Evolutionary conservation across 1,140 invertebrate species (phyloP), one percentile per base, ranked within the genome.

Genomic region (Venturia canescens): DNA sequence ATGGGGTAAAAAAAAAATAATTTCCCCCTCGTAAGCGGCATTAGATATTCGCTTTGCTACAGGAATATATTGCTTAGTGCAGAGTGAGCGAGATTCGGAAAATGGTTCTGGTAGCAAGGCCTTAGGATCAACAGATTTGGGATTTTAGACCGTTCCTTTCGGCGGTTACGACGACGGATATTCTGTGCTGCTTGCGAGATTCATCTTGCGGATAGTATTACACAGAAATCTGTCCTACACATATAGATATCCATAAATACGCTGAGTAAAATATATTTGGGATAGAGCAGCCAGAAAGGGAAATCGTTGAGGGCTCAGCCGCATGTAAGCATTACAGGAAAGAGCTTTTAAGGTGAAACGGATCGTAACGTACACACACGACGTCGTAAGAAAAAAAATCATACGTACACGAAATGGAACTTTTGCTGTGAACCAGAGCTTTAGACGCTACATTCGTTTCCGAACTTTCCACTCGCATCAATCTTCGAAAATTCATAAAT

Each of bases 101-200:
- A 53, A 53, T 53, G 50, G 50, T 53, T 53, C n/a, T 53, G 50
- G 3, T n/a, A n/a, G 15, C 50, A 53, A 53, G 50, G 50, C 50
- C n/a, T 53, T 53, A 53, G 50, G 50, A 53, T 53, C 50, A 53
- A 53, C 50, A 53, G 50, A 53, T 53, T 53, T 53, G 50, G 50
- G 50, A n/a, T 16, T n/a, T 53, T 15, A n/a, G n/a, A 53, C 50
- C n/a, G 50, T n/a, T 53, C n/a, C 50, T n/a, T 53, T 53, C 15
- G 50, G 50, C 11, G 50, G 50, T 3, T 11, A 53, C 50, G 50
- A 53, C 50, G 15, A n/a, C 50, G 50, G n/a, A 53, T 53, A 53
- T 53, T 53, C 50, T 13, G 31, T 3, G n/a, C 3, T 53, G n/a
- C 50, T 53, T n/a, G 50, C 13, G 50, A n/a, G 50, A 15, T n/a